Base-by-base conservation (phyloP, 2,113 vertebrate species). In the Plecturocebus donacophilus region DNA sequence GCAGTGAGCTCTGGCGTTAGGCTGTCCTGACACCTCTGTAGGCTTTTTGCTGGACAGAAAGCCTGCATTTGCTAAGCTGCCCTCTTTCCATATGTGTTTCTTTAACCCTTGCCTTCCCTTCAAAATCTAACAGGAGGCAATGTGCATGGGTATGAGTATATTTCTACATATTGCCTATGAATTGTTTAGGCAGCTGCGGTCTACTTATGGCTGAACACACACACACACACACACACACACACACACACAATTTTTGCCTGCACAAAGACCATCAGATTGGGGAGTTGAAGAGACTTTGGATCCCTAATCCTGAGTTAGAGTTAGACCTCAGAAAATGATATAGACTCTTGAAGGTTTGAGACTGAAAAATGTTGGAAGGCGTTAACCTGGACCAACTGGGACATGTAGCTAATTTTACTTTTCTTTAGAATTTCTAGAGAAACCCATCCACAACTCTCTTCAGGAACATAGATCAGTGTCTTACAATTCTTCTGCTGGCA, bases 341-440 rank as follows among this genome's bases (percentile, higher is more conserved):
- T 35, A 42, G 81, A 64, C 27, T 35, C 42, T 75, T 49, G 30
- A 64, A 93, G 35, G 32, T 70, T 91, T 92, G 58, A 47, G 19
- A 66, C 8, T 32, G 47, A 73, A 38, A 70, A 71, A n/a, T 38
- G 35, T 86, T 80, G 61, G 64, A 75, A 47, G 84, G 11, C 56
- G 49, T 64, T 77, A 83, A 81, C 42, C 90, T 5, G 10, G 89
- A 32, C 32, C 68, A 45, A 52, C 61, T 2, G 19, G 81, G 77
- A 61, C 83, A 13, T 76, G 86, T 52, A 71, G 47, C 75, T 83
- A 52, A 68, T 90, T 92, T 86, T 82, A 83, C 75, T 83, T 80
- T 79, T 91, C 91, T 90, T 87, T 45, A 82, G 86, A 94, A 58
- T 85, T 94, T 80, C 92, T 86, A 21, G 90, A 87, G 95, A 81